Conservation (phyloP, 2,797 vertebrate species). For the Epinephelus malabaricus region DNA sequence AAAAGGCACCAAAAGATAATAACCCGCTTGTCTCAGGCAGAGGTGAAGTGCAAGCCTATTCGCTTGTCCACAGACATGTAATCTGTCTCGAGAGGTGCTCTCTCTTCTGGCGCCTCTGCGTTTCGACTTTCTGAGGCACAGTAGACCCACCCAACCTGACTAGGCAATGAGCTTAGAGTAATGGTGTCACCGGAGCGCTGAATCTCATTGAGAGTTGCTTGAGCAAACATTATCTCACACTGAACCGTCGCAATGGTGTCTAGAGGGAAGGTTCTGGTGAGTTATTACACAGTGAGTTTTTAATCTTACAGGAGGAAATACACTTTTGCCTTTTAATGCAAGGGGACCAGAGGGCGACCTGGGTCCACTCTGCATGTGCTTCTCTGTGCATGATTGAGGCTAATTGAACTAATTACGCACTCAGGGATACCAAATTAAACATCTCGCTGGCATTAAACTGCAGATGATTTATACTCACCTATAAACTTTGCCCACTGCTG, state of each 20-base stretch:
- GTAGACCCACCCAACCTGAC: constrained; percentile 71
- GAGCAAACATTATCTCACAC: constrained; percentile 82
- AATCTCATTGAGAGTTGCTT: constrained; percentile 78
- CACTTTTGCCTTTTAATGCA: constrained; percentile 60
- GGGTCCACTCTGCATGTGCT: constrained; percentile 56
- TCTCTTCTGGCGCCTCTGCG: constrained; percentile 66
- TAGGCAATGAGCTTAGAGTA: constrained; percentile 75
- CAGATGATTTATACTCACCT: constrained; percentile 76
- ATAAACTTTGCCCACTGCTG: constrained; percentile 66
- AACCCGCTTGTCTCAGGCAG: constrained; percentile 67
- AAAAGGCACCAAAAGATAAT: constrained; percentile 64
- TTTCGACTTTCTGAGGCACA: constrained; percentile 61
- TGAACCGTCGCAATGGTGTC: constrained; percentile 59
- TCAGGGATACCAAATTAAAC: constrained; percentile 72
- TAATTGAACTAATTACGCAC: constrained; percentile 77
- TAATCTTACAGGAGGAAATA: constrained; percentile 71
- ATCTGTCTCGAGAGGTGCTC: constrained; percentile 77
- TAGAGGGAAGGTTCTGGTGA: constrained; percentile 60
- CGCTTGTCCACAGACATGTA: constrained; percentile 78
- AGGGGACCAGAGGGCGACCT: constrained; percentile 52
- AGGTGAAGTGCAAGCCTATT: constrained; percentile 71
- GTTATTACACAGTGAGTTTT: constrained; percentile 69
- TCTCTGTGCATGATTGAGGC: constrained; percentile 43
- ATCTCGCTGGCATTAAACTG: constrained; percentile 75
- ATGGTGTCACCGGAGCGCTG: constrained; percentile 76